Base-by-base conservation (phyloP, 2,797 vertebrate genomes). In the Sphaeramia orbicularis region DNA sequence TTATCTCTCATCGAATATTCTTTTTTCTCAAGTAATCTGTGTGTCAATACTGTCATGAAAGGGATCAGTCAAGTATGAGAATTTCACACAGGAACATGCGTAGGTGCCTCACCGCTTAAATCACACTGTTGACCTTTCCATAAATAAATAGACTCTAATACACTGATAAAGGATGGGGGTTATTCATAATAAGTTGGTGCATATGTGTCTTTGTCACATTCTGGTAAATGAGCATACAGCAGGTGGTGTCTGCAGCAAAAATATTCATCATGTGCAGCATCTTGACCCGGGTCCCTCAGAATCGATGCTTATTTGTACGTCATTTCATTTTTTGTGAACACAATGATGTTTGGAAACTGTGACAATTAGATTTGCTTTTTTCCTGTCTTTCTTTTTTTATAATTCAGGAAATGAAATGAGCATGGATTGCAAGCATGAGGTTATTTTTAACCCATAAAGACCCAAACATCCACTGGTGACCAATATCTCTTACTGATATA, bases 81-180 rank as follows among this genome's bases (percentile, higher is more conserved):
- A 76, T 75, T 75, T 80, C 59, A 63, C 65, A 74, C 35, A 38
- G 52, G n/a, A 35, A 59, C 44, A 40, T 43, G 14, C 44, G 27
- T 63, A 47, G 43, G 52, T 5, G 7, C 36, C 27, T 49, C 4
- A 16, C 41, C 32, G 15, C 45, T 65, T 48, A 30, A 66, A 70
- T 82, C 10, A 51, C 15, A 38, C 13, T 83, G 74, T 81, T 88
- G 85, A 84, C 79, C 72, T 86, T 87, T 85, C 80, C 44, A 58
- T 13, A 24, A 24, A 47, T 48, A 65, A 49, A 52, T 61, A 57
- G 12, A 71, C 52, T 65, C n/a, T 76, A 78, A 86, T 78, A 57
- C 71, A 68, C 44, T 4, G 12, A 76, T 65, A 72, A 74, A 69
- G 24, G 45, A 78, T 50, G 18, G 59, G 10, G 38, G 74, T 32